Base-by-base conservation (phyloP, 64 coral and sea anemone genomes). In the Montipora foliosa region DNA sequence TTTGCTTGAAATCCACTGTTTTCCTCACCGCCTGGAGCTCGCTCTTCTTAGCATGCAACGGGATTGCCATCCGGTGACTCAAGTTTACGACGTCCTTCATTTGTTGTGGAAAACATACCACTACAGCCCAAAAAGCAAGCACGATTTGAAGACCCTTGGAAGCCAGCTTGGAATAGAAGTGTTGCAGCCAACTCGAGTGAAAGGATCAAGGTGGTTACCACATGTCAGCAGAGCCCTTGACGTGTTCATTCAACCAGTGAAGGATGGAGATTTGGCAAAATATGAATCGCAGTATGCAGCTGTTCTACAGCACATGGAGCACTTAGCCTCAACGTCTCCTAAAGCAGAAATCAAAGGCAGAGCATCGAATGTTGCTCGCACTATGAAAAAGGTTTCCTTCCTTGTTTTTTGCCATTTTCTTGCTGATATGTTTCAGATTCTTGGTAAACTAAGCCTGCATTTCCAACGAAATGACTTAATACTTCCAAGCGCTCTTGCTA, bases 151-250 rank as follows among this genome's bases (percentile, higher is more conserved):
- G 37, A 45, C 29, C 51, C 69, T 92, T 78, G 91, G 91, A n/a
- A 84, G 47, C 13, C 74, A 93, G 72, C 74, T 93, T 3, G 91
- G 71, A 12, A 74, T 78, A 75, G 79, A 78, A 47, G 70, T 93
- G 19, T 87, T 79, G 58, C 47, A 49, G 11, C 82, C 91, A 87
- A 60, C 91, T 21, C 91, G 74, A 87, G 91, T 93, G 4, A 93
- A 93, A 78, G 82, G 91, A 78, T 79, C 91, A 87, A 87, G 91
- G 44, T 93, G 91, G 82, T 53, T 93, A 20, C 91, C 91, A 1
- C 83, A 93, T 93, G 82, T 87, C 52, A 78, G 79, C 29, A 87
- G 91, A 87, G 91, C 73, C 76, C 76, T 78, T 78, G 76, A 78
- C n/a, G 76, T 78, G 76, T 67, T 21, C 52, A 88, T 88, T 21